Percentiles rank a stretch among this genome's conserved stretches.
Evolutionary conservation across 2,797 vertebrate species (phyloP).

Genomic region (Scomberomorus guttatus): DNA sequence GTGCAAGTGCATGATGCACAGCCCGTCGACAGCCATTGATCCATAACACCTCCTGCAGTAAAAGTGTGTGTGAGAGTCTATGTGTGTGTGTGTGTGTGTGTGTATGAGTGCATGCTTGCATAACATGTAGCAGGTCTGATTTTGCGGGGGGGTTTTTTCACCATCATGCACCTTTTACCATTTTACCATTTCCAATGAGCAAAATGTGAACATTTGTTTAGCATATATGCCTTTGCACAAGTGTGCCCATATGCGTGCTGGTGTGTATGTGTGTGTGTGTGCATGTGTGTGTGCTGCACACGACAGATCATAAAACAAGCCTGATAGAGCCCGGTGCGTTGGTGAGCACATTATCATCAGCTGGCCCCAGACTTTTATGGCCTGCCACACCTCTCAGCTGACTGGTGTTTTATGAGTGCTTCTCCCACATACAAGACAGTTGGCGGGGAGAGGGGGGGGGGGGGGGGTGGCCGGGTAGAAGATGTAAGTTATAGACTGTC

Average conservation of each 20-base stretch:
- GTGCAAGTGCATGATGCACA: conserved; percentile 48
- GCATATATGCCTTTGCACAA: not conserved
- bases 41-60: conserved; percentile 37
- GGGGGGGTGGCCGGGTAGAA: conserved; percentile 11
- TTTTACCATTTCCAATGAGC: conserved; percentile 7
- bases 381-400: conserved; percentile 70
- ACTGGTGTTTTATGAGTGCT: conserved; percentile 73
- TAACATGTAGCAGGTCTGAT: not conserved
- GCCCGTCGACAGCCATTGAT: conserved; percentile 57
- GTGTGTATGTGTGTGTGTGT: conserved; percentile 7
- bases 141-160: conserved; percentile 7
- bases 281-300: conserved; percentile 20
- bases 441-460: conserved; percentile 35
- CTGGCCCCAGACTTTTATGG: conserved; percentile 75
- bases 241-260: conserved; percentile 2
- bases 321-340: conserved; percentile 49
- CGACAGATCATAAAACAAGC: conserved; percentile 69
- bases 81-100: conserved; percentile 3
- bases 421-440: conserved; percentile 61
- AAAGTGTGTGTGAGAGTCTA: not conserved
- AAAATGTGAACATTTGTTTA: conserved; percentile 34
- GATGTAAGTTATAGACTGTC: conserved; percentile 70
- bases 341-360: conserved; percentile 79
- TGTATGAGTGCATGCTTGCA: not conserved
- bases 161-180: conserved; percentile 6